Evolutionary conservation across 2,888 invertebrate genomes (phyloP).

Genomic region (Diogma glabrata): DNA sequence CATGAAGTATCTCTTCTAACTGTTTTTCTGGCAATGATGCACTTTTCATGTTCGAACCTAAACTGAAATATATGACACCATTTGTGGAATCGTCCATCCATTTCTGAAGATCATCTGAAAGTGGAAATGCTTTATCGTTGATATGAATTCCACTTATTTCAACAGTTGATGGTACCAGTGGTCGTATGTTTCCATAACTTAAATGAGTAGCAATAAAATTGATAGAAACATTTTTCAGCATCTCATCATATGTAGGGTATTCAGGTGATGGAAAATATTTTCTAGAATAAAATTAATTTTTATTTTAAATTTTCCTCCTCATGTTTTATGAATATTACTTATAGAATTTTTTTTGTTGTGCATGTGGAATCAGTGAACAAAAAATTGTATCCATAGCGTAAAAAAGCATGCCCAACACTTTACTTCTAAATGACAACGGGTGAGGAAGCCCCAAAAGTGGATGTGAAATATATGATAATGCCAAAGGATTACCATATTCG

Average conservation of each 20-base stretch:
- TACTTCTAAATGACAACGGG: conserved; percentile 7
- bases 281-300: no score
- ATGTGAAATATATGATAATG: conserved; percentile 32
- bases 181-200: not conserved
- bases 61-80: not conserved
- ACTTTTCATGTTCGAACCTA: not conserved
- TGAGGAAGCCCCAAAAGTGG: conserved; percentile 27
- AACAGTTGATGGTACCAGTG: conserved; percentile 14
- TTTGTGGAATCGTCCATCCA: not conserved
- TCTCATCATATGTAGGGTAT: not conserved
- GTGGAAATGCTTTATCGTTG: conserved; percentile 25
- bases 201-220: not conserved
- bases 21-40: not conserved
- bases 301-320: no score
- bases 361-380: no score
- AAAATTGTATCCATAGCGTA: not conserved
- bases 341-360: no score
- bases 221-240: not conserved
- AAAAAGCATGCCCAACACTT: not conserved
- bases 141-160: conserved; percentile 34
- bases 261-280: not conserved
- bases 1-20: not conserved
- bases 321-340: no score
- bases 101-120: conserved; percentile 14
- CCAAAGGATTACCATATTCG: conserved; percentile 35